Evolutionary conservation across 2,113 vertebrate species (phyloP), one percentile per base, ranked within the genome.

Genomic region (Lanius ludovicianus): DNA sequence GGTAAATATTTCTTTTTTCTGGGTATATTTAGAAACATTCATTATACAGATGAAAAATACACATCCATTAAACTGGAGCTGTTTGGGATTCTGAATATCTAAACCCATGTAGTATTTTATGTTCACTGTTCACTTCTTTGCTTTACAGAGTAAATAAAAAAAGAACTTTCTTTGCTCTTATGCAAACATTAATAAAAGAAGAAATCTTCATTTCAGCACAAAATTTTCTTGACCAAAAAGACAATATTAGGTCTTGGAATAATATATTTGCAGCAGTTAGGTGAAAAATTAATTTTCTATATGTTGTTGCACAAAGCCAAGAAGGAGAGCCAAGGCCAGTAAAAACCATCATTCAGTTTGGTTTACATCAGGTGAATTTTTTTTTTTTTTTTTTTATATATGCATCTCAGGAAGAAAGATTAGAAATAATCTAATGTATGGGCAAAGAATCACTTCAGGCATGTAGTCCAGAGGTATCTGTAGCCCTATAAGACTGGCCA

Each of bases 11-110:
- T 41, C 21, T 81, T 94, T 96, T 84, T 41, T 79, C 31, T 46
- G 79, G 44, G 50, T 86, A n/a, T 90, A 63, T 93, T 95, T 93
- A 78, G 76, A 84, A 95, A 67, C 33, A 49, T 89, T 81, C 27
- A 55, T 94, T 94, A 67, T 30, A 62, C 9, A 67, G 68, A 20
- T 3, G 1, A 92, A 93, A 90, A 95, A 80, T 50, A 70, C 14
- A 81, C 35, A 84, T 67, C 42, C 35, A 24, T 81, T 91, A 74
- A 89, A 67, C 18, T 0, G 4, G 49, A 74, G 42, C 35, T 74
- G 22, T 59, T 80, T 67, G 87, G 63, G 64, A 23, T 42, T 57
- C 3, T 3, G 68, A 77, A 55, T 78, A 75, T 42, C 64, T 33
- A 67, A 91, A 87, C 23, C 30, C 25, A 11, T 67, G 69, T 59